Conservation (phyloP, 2,113 vertebrate genomes). For the Sceloporus tristichus region DNA sequence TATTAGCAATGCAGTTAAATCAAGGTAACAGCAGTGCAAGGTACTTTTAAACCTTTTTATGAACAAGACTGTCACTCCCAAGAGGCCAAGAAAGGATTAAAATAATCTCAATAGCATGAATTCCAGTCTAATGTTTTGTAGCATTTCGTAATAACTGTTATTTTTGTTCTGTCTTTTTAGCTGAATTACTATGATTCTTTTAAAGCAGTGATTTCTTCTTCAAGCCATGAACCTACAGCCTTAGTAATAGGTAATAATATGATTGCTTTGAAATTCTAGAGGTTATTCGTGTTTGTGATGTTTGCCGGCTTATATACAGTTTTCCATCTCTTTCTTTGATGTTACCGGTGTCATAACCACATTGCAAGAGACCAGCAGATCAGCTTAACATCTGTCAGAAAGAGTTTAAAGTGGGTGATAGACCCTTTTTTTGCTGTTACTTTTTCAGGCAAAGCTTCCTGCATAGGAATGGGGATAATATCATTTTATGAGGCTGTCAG, state of each 20-base stretch:
- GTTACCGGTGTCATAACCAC: neutral
- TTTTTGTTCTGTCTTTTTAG: slow-evolving; percentile 66
- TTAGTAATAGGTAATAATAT: slow-evolving; percentile 74
- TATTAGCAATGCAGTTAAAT: neutral
- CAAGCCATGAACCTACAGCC: slow-evolving; percentile 76
- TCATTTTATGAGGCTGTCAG: neutral
- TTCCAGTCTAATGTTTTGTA: slow-evolving; percentile 10
- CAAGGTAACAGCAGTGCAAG: neutral
- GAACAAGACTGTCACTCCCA: neutral
- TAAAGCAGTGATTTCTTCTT: slow-evolving; percentile 79
- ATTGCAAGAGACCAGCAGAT: neutral
- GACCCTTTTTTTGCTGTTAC: neutral
- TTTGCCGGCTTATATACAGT: neutral
- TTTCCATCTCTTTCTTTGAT: neutral
- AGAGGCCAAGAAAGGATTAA: neutral
- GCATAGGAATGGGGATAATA: neutral
- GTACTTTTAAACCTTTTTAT: neutral
- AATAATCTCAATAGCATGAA: neutral
- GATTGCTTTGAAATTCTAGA: slow-evolving; percentile 16
- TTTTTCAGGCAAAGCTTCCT: neutral
- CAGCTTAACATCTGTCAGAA: neutral
- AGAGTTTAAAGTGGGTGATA: neutral
- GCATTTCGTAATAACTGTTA: slow-evolving; percentile 17
- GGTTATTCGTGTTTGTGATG: neutral
- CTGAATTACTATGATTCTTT: slow-evolving; percentile 80